Conservation (phyloP, 2,888 invertebrate genomes). For the Tiliacea aurago region DNA sequence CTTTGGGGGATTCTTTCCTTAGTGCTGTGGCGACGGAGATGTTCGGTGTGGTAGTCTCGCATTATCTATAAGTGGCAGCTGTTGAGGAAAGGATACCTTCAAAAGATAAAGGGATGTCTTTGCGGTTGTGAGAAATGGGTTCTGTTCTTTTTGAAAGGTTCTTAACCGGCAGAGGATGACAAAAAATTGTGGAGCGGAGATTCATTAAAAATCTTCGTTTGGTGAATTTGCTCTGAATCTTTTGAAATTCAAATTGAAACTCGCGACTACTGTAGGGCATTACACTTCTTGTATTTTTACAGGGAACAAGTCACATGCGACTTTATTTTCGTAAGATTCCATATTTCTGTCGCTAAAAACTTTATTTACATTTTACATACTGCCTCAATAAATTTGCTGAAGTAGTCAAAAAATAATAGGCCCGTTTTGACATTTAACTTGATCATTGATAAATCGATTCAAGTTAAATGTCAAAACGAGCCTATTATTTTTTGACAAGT, state of each 20-base stretch:
- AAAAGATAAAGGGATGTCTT: conserved; percentile 13
- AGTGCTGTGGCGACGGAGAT: conserved; percentile 27
- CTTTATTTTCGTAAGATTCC: not conserved
- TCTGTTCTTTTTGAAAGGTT: not conserved
- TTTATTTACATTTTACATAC: not conserved
- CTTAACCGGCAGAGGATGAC: not conserved
- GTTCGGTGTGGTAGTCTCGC: not conserved
- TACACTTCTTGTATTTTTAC: not conserved
- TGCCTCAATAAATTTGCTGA: conserved; percentile 1
- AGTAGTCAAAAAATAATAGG: no score
- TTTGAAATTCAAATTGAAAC: not conserved
- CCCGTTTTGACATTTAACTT: no score
- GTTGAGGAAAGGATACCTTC: conserved; percentile 3
- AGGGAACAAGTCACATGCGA: not conserved
- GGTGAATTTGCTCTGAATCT: not conserved
- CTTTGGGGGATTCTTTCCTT: conserved; percentile 33
- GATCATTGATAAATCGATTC: no score
- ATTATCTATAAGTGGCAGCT: conserved; percentile 17
- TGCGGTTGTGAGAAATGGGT: not conserved
- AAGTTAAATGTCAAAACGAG: no score
- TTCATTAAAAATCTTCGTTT: not conserved
- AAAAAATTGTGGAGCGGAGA: not conserved
- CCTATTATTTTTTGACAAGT: no score
- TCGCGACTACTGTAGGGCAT: not conserved
- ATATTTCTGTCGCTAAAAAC: conserved; percentile 10